These are phyloP conservation scores for Heliconius nattereri DNA, from an alignment of 1,140 invertebrate species.

Conservation along the genomic window DNA sequence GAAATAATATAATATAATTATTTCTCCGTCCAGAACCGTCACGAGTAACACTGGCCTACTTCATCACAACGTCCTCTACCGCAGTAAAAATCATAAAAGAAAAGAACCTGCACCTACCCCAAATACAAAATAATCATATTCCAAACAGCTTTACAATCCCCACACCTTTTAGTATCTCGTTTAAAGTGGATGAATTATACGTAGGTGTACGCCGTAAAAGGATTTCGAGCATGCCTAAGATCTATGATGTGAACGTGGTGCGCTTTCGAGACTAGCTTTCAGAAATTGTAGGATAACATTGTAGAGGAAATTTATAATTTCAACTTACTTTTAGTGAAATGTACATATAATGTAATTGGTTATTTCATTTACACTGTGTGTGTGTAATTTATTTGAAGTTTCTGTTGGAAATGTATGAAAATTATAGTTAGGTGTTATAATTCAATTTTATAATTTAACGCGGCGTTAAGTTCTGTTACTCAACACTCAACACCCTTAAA, in stretches of 20 bases:
- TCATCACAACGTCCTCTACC: no score
- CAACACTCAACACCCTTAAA: no score
- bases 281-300: slow-evolving; percentile 17
- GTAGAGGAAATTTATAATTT: slow-evolving; percentile 22
- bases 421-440: neutral
- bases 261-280: slow-evolving; percentile 23
- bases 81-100: neutral
- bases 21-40: no score
- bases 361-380: neutral
- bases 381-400: neutral
- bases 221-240: slow-evolving; percentile 37
- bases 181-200: slow-evolving; percentile 29
- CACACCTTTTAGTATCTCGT: slow-evolving; percentile 18
- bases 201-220: slow-evolving; percentile 36
- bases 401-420: neutral
- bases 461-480: no score
- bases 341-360: slow-evolving; percentile 1
- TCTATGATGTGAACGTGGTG: slow-evolving; percentile 39
- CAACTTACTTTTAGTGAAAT: slow-evolving; percentile 15
- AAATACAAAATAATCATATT: neutral
- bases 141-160: neutral
- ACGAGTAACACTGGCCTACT: no score
- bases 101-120: neutral
- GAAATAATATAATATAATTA: no score
- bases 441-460: no score